Evolutionary conservation across 1,140 invertebrate species (phyloP).

Genomic region (Stegodyphus mimosarum): DNA sequence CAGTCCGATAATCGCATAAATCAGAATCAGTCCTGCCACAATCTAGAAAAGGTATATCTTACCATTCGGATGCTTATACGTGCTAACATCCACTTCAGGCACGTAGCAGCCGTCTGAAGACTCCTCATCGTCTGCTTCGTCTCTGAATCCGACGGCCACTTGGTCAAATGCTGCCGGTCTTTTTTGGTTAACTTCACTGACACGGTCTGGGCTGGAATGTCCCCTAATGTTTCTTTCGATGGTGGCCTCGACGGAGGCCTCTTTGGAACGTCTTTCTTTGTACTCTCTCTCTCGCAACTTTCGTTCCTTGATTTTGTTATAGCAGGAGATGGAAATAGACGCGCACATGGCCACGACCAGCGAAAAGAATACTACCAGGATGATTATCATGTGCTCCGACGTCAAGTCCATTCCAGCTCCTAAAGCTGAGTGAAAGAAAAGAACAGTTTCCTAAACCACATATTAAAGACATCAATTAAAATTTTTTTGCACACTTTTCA

Average conservation of each 20-base stretch:
- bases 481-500: not conserved
- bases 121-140: slow-evolving; percentile 33
- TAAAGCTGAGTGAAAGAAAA: not conserved
- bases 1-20: too few relatives aligned
- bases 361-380: slow-evolving; percentile 85
- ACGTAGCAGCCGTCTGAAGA: slow-evolving; percentile 61
- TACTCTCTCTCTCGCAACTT: slow-evolving; percentile 63
- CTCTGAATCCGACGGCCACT: not conserved
- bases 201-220: not conserved
- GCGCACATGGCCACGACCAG: slow-evolving; percentile 85
- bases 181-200: not conserved
- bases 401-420: slow-evolving; percentile 41
- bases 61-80: slow-evolving; percentile 60
- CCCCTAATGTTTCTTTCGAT: slow-evolving; percentile 8
- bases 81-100: slow-evolving; percentile 61
- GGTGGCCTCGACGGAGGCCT: slow-evolving; percentile 61
- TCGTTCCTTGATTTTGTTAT: slow-evolving; percentile 65
- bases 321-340: slow-evolving; percentile 65
- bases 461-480: not conserved
- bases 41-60: not conserved
- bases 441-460: not conserved
- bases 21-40: too few relatives aligned
- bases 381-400: slow-evolving; percentile 83
- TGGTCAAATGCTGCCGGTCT: not conserved
- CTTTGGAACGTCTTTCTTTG: slow-evolving; percentile 63